phyloP scores from a whole-genome alignment of 1,140 invertebrate genomes.

The Odontomachus brunneus region DNA sequence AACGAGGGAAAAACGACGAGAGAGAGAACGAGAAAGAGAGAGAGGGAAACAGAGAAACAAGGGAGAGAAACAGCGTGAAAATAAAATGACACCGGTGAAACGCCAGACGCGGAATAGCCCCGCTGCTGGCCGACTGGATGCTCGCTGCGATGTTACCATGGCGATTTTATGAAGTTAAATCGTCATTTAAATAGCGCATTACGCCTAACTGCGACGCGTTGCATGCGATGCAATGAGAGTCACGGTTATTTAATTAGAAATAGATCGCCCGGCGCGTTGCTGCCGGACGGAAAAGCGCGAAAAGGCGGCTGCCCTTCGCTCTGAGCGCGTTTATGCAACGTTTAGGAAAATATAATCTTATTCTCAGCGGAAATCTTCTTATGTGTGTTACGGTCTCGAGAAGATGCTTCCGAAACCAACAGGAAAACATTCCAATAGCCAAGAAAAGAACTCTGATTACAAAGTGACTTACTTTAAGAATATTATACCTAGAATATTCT shows the following conservation, averaged over 20 bases:
- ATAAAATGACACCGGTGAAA: conserved; percentile 24
- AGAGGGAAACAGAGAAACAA: too few species aligned
- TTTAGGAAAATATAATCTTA: too few species aligned
- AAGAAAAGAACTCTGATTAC: too few species aligned
- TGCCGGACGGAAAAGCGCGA: too few species aligned
- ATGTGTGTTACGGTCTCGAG: too few species aligned
- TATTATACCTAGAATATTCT: too few species aligned
- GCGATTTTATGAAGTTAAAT: conserved; percentile 25
- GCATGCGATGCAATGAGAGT: neutral
- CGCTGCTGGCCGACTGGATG: neutral
- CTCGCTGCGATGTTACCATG: neutral
- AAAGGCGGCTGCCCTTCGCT: too few species aligned
- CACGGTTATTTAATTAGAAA: neutral
- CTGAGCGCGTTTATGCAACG: too few species aligned
- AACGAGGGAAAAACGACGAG: neutral
- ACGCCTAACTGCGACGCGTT: neutral
- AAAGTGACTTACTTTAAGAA: too few species aligned
- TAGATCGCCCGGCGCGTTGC: neutral
- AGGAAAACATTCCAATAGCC: too few species aligned
- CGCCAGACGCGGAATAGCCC: conserved; percentile 16
- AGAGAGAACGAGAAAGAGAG: neutral
- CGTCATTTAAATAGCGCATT: conserved; percentile 27
- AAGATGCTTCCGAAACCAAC: too few species aligned
- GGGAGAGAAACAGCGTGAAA: neutral
- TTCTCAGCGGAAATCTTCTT: too few species aligned